Base-by-base conservation (phyloP, 2,113 vertebrate genomes). In the Acrocephalus kingi region DNA sequence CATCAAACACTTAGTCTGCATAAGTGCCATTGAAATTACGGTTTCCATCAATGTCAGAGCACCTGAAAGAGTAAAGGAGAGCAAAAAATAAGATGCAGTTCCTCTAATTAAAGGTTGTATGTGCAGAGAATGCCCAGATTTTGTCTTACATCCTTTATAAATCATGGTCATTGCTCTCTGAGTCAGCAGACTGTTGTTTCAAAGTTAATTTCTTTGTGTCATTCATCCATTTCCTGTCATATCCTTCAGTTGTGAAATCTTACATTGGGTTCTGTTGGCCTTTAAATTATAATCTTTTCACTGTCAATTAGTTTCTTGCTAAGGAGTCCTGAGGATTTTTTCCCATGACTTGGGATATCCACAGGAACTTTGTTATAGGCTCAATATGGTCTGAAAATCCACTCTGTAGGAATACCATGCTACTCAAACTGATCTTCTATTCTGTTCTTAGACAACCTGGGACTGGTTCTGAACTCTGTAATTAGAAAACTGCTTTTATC, bases 151-250 rank as follows among this genome's bases (percentile, higher is more conserved):
- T 61, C 31, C 72, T 18, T 94, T 94, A 41, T 62, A 63, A 93
- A 74, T 88, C 67, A 68, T 62, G 67, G 55, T 46, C 79, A 67
- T 84, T 87, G 52, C 59, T 90, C 59, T 96, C 75, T 93, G 85
- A 94, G 39, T 92, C 90, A 95, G 71, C 68, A 90, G 84, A 41
- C 41, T 73, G 37, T 77, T 90, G 58, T 74, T 94, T 83, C 72
- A 85, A 84, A 94, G 43, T 93, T 88, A 35, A 63, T 90, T 95
- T 88, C 52, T 90, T 76, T 68, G 33, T 93, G 76, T 79, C 81
- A 69, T 87, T 85, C 54, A 73, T 68, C 69, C 81, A 62, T 77
- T 88, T 30, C 63, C 68, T 89, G 83, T 80, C 83, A 89, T 39
- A 73, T 37, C n/a, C 62, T 85, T 89, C 5, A 5, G 11, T 30